These are phyloP conservation scores for Eristalis pertinax DNA, from an alignment of 2,888 invertebrate genomes.

Conservation along the genomic window DNA sequence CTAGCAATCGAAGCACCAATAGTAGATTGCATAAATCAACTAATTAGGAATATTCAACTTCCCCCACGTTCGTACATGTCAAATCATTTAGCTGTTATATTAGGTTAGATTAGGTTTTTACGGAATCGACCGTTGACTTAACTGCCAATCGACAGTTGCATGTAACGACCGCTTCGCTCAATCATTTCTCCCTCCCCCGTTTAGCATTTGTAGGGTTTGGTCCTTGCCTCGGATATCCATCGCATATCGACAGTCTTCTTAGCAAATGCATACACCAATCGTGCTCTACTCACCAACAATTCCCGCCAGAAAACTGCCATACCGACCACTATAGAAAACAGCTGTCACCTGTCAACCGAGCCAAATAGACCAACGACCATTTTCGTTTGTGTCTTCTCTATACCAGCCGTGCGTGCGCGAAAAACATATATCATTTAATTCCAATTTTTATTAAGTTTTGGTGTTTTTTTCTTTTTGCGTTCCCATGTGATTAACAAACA, in stretches of 20 bases:
- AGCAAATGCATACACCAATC: background rate
- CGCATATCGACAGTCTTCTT: background rate
- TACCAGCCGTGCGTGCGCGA: slow-evolving; percentile 52
- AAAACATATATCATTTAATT: slow-evolving; percentile 22
- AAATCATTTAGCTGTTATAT: no score
- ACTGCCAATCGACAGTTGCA: background rate
- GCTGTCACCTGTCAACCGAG: slow-evolving; percentile 49
- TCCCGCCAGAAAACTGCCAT: background rate
- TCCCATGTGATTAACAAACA: slow-evolving; percentile 32
- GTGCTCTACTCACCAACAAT: background rate
- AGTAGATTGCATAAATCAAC: no score
- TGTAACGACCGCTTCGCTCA: background rate
- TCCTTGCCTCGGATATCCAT: background rate
- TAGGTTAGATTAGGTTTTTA: no score
- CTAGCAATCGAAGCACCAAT: no score
- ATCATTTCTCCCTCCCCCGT: background rate
- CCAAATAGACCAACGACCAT: slow-evolving; percentile 36
- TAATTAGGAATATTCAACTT: no score
- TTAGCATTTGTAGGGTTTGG: background rate
- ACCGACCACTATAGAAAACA: background rate
- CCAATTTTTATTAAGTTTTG: slow-evolving; percentile 43
- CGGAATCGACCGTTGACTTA: background rate
- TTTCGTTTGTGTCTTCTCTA: slow-evolving; percentile 55
- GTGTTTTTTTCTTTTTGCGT: slow-evolving; percentile 38
- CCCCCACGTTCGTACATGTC: no score